Evolutionary conservation across 2,888 invertebrate species (phyloP), one percentile per base, ranked within the genome.

Genomic region (Clunio marinus): DNA sequence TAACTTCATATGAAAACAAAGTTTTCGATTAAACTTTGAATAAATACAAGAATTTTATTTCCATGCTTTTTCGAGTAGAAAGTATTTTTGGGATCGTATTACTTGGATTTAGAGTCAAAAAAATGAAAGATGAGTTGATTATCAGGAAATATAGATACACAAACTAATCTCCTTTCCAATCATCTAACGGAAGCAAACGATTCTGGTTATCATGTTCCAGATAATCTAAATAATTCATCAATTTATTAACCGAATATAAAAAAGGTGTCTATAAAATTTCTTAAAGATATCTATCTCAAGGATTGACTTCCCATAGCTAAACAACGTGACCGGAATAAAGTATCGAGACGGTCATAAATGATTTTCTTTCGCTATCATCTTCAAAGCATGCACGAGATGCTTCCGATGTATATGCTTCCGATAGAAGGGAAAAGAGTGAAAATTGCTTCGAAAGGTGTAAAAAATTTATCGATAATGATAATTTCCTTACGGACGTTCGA

Each of bases 211-310:
- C 32, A 8, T 45, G 13, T 2, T 45, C 45, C 15, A 15, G 13
- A 63, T 35, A 22, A 20, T 46, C 63, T 63, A 15, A 63, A 63
- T 63, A 63, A 63, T 63, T 63, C 46, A 15, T 63, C 63, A 63
- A 63, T 63, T 63, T 63, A 63, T 46, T 46, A 63, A 63, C 63
- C 63, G 27, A 25, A 24, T 27, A 5, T 24, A 27, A 57, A 25
- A 25, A 57, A 3, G 27, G 13, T 57, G 27, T 27, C 25, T 32
- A 35, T 32, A 17, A 59, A 59, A 59, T 59, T 59, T 35, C 27
- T 27, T 15, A 20, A 2, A 24, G 17, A 28, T 17, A 59, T 35
- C 59, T 32, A 17, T 25, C 28, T 59, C 22, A 2, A 59, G 24
- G 46, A 32, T 46, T 46, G n/a, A 46, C n/a, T 20, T 55, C 24